Conservation (phyloP, 2,797 vertebrate species). For the Falco columbarius region DNA sequence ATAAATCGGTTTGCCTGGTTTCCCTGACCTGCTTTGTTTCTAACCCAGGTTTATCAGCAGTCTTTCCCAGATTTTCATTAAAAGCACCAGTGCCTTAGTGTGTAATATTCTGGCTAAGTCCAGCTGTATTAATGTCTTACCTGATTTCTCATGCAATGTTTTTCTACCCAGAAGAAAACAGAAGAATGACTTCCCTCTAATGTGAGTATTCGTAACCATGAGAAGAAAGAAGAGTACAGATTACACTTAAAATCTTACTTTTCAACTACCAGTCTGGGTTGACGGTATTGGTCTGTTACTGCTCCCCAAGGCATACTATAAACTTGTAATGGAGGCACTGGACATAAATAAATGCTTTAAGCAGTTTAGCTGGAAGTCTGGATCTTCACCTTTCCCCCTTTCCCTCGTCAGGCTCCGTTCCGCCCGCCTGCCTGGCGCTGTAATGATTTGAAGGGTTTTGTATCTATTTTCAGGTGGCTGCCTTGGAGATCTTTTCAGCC, state of each 20-base stretch:
- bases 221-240: neutral
- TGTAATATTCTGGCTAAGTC: neutral
- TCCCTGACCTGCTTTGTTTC: neutral
- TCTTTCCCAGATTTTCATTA: neutral
- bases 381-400: slow-evolving; percentile 17
- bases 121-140: neutral
- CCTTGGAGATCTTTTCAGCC: slow-evolving; percentile 2
- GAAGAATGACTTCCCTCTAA: neutral
- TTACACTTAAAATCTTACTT: neutral
- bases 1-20: neutral
- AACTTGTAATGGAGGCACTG: neutral
- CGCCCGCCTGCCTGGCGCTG: neutral
- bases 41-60: neutral
- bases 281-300: neutral
- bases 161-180: neutral
- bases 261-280: neutral
- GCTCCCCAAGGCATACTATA: neutral
- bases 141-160: neutral
- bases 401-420: neutral
- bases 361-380: neutral
- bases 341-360: slow-evolving; percentile 18
- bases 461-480: slow-evolving; percentile 1
- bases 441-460: neutral
- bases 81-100: neutral
- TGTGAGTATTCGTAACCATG: neutral